Evolutionary conservation across 2,113 vertebrate genomes (phyloP).

Genomic region (Takifugu flavidus): DNA sequence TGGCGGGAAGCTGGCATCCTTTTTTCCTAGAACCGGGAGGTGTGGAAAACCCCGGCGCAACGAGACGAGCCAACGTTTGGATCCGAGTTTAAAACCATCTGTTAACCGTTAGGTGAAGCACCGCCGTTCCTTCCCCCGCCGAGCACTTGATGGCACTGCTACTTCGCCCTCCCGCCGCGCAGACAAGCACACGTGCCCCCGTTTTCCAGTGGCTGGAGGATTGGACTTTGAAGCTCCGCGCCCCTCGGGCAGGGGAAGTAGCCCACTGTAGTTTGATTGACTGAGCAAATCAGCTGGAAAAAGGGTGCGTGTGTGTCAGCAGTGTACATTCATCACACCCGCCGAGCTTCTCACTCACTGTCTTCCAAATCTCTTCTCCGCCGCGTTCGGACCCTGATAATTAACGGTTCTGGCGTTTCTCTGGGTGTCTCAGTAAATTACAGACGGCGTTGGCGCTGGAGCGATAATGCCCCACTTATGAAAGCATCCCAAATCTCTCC

Average conservation of each 20-base stretch:
- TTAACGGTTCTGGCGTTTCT: conserved; percentile 7
- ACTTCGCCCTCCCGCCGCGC: conserved; percentile 41
- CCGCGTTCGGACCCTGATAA: conserved; percentile 18
- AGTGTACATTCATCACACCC: conserved; percentile 54
- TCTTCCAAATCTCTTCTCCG: conserved; percentile 17
- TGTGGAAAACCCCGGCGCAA: conserved; percentile 56
- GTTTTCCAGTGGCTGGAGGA: conserved; percentile 41
- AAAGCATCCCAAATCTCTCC: conserved; percentile 36
- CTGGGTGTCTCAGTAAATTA: conserved; percentile 30
- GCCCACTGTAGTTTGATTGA: conserved; percentile 60
- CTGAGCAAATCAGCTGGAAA: conserved; percentile 52
- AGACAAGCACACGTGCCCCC: conserved; percentile 47
- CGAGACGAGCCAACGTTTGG: conserved; percentile 43
- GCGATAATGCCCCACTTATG: conserved; percentile 26
- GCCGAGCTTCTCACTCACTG: conserved; percentile 9
- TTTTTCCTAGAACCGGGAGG: conserved; percentile 65
- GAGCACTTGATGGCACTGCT: conserved; percentile 65
- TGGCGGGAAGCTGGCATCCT: conserved; percentile 66
- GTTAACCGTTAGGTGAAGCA: conserved; percentile 50
- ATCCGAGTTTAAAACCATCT: conserved; percentile 52
- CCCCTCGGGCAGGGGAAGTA: conserved; percentile 69
- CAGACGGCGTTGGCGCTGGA: not conserved
- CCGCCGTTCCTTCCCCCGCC: conserved; percentile 10
- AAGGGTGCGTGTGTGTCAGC: conserved; percentile 35
- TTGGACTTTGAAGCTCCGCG: conserved; percentile 60